A percentile compares a stretch with the other conserved stretches of the same genome.
phyloP scores from a whole-genome alignment of 2,797 vertebrate species.

The Hapalemur alaotrensis region DNA sequence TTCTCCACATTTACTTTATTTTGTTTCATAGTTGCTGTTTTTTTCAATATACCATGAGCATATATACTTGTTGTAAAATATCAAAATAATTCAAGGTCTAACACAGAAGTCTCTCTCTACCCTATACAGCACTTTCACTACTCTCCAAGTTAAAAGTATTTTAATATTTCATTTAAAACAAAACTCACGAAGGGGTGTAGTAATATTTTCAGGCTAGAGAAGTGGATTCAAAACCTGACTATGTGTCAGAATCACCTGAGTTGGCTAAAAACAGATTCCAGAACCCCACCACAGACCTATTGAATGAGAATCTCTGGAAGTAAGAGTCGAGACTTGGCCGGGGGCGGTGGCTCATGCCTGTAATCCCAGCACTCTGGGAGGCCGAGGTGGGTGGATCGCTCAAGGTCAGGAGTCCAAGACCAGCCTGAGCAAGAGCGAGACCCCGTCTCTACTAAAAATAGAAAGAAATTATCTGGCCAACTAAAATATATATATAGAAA shows the following conservation, averaged over 20 bases:
- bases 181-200: background rate
- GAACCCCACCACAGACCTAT: background rate
- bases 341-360: too few relatives aligned
- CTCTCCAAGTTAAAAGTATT: background rate
- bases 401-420: too few relatives aligned
- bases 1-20: background rate
- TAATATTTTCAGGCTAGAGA: constrained; percentile 22
- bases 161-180: background rate
- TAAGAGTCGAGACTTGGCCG: background rate
- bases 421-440: too few relatives aligned
- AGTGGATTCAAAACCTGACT: background rate
- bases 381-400: too few relatives aligned
- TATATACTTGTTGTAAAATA: background rate
- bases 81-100: background rate
- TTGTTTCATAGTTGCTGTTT: constrained; percentile 23
- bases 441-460: too few relatives aligned
- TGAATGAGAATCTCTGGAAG: background rate
- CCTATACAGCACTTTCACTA: background rate
- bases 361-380: too few relatives aligned
- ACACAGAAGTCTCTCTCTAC: background rate
- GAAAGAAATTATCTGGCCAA: too few relatives aligned
- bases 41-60: background rate
- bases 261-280: background rate
- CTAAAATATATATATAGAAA: too few relatives aligned
- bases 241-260: background rate